phyloP scores from a whole-genome alignment of 2,113 vertebrate species.

The Phocoena sinus region DNA sequence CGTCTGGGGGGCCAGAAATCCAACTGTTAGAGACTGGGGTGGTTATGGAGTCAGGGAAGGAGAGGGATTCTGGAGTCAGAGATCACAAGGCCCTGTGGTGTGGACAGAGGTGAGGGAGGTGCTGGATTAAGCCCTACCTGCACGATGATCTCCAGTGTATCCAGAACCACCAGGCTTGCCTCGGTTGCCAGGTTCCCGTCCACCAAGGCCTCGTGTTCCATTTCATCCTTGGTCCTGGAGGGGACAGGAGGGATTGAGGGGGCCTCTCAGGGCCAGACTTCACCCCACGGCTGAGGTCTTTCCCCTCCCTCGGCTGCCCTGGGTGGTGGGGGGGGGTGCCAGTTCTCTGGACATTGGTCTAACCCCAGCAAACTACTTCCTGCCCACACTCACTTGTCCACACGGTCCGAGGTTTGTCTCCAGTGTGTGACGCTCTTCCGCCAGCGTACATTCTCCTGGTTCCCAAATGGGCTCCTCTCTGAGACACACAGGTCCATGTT shows the following conservation, averaged over 20 bases:
- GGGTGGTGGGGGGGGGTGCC: rapidly evolving
- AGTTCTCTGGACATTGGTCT: not conserved
- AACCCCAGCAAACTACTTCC: not conserved
- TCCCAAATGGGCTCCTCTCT: constrained; percentile 91
- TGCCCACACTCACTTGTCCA: constrained; percentile 87
- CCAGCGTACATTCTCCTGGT: constrained; percentile 93
- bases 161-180: constrained; percentile 88
- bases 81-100: not conserved
- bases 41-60: not conserved
- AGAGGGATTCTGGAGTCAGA: not conserved
- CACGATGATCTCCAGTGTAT: constrained; percentile 91
- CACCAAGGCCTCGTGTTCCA: constrained; percentile 91
- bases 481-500: not conserved
- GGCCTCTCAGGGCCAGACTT: not conserved
- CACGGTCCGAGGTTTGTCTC: constrained; percentile 89
- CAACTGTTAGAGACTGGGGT: not conserved
- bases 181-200: constrained; percentile 93
- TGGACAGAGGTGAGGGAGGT: not conserved
- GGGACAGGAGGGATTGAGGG: not conserved
- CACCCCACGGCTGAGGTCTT: rapidly evolving
- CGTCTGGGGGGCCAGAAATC: constrained; percentile 78
- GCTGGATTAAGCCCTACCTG: constrained; percentile 81
- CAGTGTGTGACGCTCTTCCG: constrained; percentile 92
- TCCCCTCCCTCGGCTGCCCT: not conserved
- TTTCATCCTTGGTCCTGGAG: constrained; percentile 87